These are phyloP conservation scores for Aphis craccivora DNA, from an alignment of 1,140 invertebrate species.

Conservation along the genomic window DNA sequence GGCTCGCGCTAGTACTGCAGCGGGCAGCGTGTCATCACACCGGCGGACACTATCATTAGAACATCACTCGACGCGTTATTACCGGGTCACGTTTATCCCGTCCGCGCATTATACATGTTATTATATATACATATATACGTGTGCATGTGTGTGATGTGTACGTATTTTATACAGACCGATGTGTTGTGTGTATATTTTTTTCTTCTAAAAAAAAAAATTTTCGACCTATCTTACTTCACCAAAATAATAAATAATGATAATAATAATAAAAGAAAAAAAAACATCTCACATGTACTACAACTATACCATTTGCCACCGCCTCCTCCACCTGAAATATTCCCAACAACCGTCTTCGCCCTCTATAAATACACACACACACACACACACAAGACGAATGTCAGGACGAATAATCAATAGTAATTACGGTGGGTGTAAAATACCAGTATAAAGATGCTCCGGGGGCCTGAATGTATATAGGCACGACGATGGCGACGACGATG, in stretches of 20 bases:
- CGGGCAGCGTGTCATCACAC: conserved; percentile 42
- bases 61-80: conserved; percentile 46
- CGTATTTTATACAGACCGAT: background rate
- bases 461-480: background rate
- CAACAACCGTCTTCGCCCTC: background rate
- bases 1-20: background rate
- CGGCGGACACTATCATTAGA: conserved; percentile 47
- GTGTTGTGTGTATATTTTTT: conserved; percentile 1
- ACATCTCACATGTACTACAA: background rate
- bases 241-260: conserved; percentile 39
- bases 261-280: conserved; percentile 7
- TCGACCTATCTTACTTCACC: conserved; percentile 1
- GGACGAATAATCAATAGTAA: conserved; percentile 47
- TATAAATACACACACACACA: background rate
- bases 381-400: conserved; percentile 20
- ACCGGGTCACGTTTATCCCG: conserved; percentile 48
- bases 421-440: conserved; percentile 46
- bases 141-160: background rate
- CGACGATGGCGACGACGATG: background rate
- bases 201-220: background rate
- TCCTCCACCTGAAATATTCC: background rate
- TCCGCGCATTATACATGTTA: background rate
- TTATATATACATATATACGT: background rate
- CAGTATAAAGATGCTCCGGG: conserved; percentile 2
- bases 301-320: background rate